Evolutionary conservation across 2,113 vertebrate genomes (phyloP), one percentile per base, ranked within the genome.

Genomic region (Zeus faber): DNA sequence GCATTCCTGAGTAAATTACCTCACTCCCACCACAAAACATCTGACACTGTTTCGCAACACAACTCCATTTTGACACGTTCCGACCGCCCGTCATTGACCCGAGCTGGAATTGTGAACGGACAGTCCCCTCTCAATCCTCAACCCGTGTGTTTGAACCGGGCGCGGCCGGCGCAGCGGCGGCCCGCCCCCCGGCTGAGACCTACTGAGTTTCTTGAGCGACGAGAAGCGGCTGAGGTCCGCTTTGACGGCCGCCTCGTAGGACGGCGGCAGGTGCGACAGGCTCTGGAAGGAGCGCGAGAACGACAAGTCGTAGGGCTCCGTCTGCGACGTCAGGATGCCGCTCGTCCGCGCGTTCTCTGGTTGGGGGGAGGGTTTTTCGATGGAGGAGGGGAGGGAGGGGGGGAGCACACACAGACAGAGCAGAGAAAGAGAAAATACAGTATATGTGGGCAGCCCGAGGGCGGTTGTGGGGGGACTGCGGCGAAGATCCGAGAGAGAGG

Each of bases 271-370:
- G 75, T 98, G 97, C 2, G 97, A 95, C 83, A 98, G 91, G 79
- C 96, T 99, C 92, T 98, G 96, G 91, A 97, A 99, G 70, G 95
- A 98, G 82, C 94, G 92, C 39, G 97, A 99, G 91, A 96, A 99
- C 77, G 96, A 98, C 64, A 99, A 89, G 77, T 98, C 96, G 27
- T 98, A 98, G 74, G 96, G 97, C 80, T 98, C 97, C 0, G 97
- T 98, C 81, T 97, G 96, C 16, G 95, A 99, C 2, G 97, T 99
- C 69, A 99, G 91, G 82, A 99, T 98, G 67, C 92, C 92, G 87
- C 95, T 96, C 91, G 95, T 91, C 65, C 95, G 91, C 4, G 93
- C 92, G 72, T 93, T 97, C 75, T 98, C 96, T 98, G 90, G 37
- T 16, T 7, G 13, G 22, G 51, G 22, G 24, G 51, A n/a, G 35